phyloP scores from a whole-genome alignment of 2,113 vertebrate genomes.

The Pterophyllum scalare region DNA sequence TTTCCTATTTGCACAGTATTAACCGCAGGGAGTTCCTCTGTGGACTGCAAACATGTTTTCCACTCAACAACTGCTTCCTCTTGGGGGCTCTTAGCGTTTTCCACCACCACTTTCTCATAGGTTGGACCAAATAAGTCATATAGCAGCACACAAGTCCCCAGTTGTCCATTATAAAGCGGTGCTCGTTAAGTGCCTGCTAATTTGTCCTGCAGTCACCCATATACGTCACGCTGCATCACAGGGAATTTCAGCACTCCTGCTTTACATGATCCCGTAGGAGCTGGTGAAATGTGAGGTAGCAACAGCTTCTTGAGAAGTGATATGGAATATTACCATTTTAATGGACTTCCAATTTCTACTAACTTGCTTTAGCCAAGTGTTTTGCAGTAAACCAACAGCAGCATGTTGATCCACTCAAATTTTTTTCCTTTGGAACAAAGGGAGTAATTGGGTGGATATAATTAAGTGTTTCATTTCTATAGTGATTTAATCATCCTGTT shows the following conservation, averaged over 20 bases:
- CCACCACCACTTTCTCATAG: conserved; percentile 43
- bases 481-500: conserved; percentile 60
- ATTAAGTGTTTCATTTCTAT: conserved; percentile 50
- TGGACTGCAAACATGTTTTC: conserved; percentile 64
- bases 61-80: conserved; percentile 44
- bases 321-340: conserved; percentile 42
- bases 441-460: conserved; percentile 65
- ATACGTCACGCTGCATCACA: conserved; percentile 57
- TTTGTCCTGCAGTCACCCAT: conserved; percentile 49
- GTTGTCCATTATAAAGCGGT: conserved; percentile 47
- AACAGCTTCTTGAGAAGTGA: not conserved
- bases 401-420: conserved; percentile 36
- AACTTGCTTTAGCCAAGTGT: conserved; percentile 21
- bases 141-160: conserved; percentile 36
- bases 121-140: conserved; percentile 41
- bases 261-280: conserved; percentile 30
- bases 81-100: conserved; percentile 47
- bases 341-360: conserved; percentile 31
- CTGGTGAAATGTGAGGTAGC: conserved; percentile 5
- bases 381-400: conserved; percentile 28
- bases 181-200: conserved; percentile 61
- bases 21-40: conserved; percentile 28
- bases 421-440: conserved; percentile 41
- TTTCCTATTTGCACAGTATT: conserved; percentile 14
- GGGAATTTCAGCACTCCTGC: conserved; percentile 36